These are phyloP conservation scores for Drosophila nr. perissopoda DNA, from an alignment of 2,888 invertebrate species.

Conservation along the genomic window DNA sequence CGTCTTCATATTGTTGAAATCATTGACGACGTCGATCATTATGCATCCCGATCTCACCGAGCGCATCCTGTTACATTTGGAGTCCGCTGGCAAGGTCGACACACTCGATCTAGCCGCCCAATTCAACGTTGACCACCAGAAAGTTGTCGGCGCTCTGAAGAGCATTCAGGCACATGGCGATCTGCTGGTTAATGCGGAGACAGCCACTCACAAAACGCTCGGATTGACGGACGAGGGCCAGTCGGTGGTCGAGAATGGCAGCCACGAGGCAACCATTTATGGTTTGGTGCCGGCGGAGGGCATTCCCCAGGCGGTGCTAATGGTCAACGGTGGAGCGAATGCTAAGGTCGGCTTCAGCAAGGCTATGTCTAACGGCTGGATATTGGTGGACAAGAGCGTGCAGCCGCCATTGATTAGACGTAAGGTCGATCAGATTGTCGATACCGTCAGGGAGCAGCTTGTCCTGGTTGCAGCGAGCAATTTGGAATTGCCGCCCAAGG, in stretches of 20 bases:
- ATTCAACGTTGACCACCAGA: slow-evolving; percentile 94
- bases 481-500: slow-evolving; percentile 88
- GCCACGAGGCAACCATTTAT: slow-evolving; percentile 96
- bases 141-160: slow-evolving; percentile 95
- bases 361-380: slow-evolving; percentile 96
- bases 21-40: slow-evolving; percentile 22
- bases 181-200: slow-evolving; percentile 88
- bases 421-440: slow-evolving; percentile 90
- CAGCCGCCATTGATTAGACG: slow-evolving; percentile 90
- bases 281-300: slow-evolving; percentile 93
- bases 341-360: slow-evolving; percentile 97
- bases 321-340: slow-evolving; percentile 90
- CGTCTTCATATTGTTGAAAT: slow-evolving; percentile 16
- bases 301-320: slow-evolving; percentile 91
- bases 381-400: slow-evolving; percentile 92
- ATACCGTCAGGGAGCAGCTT: slow-evolving; percentile 90
- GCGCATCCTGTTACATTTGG: slow-evolving; percentile 89
- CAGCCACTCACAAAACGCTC: slow-evolving; percentile 89
- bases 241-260: slow-evolving; percentile 91
- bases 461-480: slow-evolving; percentile 87
- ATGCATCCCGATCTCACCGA: slow-evolving; percentile 89
- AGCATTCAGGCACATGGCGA: slow-evolving; percentile 93
- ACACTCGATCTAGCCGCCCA: slow-evolving; percentile 89
- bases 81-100: slow-evolving; percentile 87
- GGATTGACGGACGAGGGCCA: slow-evolving; percentile 96